Base-by-base conservation (phyloP, 2,888 invertebrate genomes). In the Nomada hirtipes region DNA sequence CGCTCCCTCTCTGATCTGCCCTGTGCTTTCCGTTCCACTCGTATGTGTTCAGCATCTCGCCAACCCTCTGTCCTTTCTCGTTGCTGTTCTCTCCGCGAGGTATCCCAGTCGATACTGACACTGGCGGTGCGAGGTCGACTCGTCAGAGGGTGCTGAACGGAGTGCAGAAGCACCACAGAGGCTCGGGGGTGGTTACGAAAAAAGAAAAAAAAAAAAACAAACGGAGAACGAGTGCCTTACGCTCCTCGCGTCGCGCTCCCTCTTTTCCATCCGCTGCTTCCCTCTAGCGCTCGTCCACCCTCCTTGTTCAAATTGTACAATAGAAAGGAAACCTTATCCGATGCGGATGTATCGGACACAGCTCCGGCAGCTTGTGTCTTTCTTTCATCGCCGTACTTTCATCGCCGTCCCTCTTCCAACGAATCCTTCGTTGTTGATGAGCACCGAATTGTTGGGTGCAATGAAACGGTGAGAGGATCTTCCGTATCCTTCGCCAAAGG, bases 131-230 rank as follows among this genome's bases (percentile, higher is more conserved):
- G 91, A 91, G 92, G 91, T 91, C 91, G 92, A 91, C 89, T 92
- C 92, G 92, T 92, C 91, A 92, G 92, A 91, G 92, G 91, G 92
- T 91, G 91, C 91, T 91, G 90, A 91, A 89, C 89, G 85, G 85
- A 84, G 88, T 86, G 88, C 86, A 84, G 84, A 78, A 83, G 67
- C 78, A 67, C 75, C 73, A 67, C 73, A 64, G 67, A 73, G 70
- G 36, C 44, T 75, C 76, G 68, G 68, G 72, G 80, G 68, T 79
- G 70, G 77, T 71, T 67, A 64, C 47, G 70, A 83, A 79, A 83
- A 70, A 84, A 36, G 7, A 36, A 7, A 36, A 36, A 36, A 36
- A 7, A 36, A 36, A 36, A 36, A 29, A 36, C 7, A 36, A 36
- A 76, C 52, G 36, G 50, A 20, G 60, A 52, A 57, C 67, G 73